Percentiles rank a stretch among this genome's conserved stretches.
These are phyloP conservation scores for Xiphorhynchus erythropygius DNA, from an alignment of 2,797 vertebrate species.

Conservation along the genomic window DNA sequence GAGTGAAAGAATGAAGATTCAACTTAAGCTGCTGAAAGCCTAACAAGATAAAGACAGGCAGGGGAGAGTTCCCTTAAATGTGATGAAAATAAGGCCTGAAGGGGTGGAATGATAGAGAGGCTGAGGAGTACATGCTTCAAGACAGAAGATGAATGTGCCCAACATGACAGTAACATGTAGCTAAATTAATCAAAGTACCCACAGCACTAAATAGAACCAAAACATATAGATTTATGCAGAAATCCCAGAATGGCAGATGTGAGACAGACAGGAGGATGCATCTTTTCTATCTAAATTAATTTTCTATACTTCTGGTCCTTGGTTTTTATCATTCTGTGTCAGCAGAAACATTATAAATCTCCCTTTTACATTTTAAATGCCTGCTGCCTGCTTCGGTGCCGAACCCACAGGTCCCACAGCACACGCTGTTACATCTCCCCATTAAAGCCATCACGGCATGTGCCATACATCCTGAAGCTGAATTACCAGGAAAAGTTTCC, in stretches of 20 bases:
- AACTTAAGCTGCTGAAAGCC: constrained; percentile 79
- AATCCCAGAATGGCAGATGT: neutral
- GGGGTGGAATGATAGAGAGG: constrained; percentile 85
- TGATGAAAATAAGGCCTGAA: constrained; percentile 86
- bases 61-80: constrained; percentile 73
- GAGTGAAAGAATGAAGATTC: constrained; percentile 78
- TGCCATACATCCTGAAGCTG: neutral
- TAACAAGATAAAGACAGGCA: constrained; percentile 82
- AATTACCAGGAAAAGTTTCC: constrained; percentile 39
- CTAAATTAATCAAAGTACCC: constrained; percentile 85
- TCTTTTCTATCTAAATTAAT: constrained; percentile 26
- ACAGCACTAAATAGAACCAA: constrained; percentile 61
- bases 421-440: neutral
- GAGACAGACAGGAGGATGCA: neutral
- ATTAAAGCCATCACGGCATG: neutral
- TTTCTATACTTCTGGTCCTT: neutral
- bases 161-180: constrained; percentile 90
- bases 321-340: neutral
- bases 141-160: constrained; percentile 83
- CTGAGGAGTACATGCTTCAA: constrained; percentile 81
- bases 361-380: neutral
- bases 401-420: neutral
- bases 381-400: rapidly evolving
- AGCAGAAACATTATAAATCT: neutral
- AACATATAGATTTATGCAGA: constrained; percentile 64